A percentile compares a stretch with the other conserved stretches of the same genome.
phyloP scores from a whole-genome alignment of 2,113 vertebrate genomes.

The Leucopsar rothschildi region DNA sequence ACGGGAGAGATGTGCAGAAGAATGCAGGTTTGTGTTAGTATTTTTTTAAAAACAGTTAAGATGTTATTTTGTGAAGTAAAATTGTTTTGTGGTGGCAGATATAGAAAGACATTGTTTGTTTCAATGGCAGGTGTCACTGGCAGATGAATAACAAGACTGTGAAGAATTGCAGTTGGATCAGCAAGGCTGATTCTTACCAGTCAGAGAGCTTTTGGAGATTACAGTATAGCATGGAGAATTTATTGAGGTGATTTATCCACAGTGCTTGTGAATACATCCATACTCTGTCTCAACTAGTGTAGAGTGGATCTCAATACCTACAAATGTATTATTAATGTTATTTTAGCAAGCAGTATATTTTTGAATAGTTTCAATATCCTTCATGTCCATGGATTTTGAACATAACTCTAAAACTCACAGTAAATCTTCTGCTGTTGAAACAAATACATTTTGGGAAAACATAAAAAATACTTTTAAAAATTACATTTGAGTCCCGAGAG shows the following conservation, averaged over 20 bases:
- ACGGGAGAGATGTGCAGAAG: neutral
- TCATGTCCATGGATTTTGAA: conserved; percentile 1
- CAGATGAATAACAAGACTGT: neutral
- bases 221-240: conserved; percentile 47
- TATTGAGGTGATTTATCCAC: conserved; percentile 46
- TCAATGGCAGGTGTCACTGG: neutral
- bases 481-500: neutral
- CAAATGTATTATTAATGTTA: conserved; percentile 64
- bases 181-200: neutral
- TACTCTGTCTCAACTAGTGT: neutral
- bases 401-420: neutral
- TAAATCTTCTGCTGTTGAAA: conserved; percentile 11
- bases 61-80: neutral
- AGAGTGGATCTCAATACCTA: neutral
- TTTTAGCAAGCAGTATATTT: conserved; percentile 3
- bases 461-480: neutral
- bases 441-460: neutral
- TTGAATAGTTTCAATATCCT: conserved; percentile 8
- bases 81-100: neutral
- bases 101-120: neutral
- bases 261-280: conserved; percentile 24
- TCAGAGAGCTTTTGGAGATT: conserved; percentile 32
- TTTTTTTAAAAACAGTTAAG: neutral
- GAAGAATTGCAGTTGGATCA: conserved; percentile 6
- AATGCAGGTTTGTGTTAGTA: neutral